Evolutionary conservation across 2,797 vertebrate species (phyloP).

Genomic region (Notolepis coatsorum): DNA sequence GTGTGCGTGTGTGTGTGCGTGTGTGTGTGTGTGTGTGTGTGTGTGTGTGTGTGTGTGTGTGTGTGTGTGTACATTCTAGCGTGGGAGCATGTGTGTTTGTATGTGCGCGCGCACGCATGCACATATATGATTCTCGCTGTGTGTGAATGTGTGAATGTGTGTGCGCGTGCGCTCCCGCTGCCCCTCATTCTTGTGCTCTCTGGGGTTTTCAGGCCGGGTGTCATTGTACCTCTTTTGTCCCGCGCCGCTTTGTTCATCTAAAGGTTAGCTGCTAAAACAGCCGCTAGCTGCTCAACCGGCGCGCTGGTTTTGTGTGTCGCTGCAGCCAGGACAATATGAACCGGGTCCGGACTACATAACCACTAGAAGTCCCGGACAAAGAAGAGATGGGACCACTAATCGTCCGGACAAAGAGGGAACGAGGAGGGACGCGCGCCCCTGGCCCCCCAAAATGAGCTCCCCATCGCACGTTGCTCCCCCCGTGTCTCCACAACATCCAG

Average conservation of each 20-base stretch:
- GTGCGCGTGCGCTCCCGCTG: not conserved
- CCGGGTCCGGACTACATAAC: constrained; percentile 47
- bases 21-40: not conserved
- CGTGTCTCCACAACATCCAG: constrained; percentile 4
- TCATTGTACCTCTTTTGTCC: constrained; percentile 67
- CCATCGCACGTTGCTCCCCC: not conserved
- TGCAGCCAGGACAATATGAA: constrained; percentile 46
- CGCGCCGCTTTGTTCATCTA: constrained; percentile 56
- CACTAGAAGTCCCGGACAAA: constrained; percentile 60
- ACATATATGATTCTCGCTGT: too few species aligned
- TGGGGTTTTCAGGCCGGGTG: constrained; percentile 54
- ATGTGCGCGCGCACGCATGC: constrained; percentile 12
- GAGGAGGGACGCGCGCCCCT: constrained; percentile 11
- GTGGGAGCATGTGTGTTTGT: constrained; percentile 2
- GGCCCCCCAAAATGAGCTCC: not conserved
- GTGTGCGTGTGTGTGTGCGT: not conserved
- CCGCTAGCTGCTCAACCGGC: constrained; percentile 33
- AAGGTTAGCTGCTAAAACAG: constrained; percentile 45
- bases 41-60: not conserved
- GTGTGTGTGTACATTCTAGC: constrained; percentile 16
- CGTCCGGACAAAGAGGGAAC: constrained; percentile 50
- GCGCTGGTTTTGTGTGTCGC: constrained; percentile 52
- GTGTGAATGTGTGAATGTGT: not conserved
- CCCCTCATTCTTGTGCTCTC: constrained; percentile 54
- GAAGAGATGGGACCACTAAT: constrained; percentile 53